These are phyloP conservation scores for Sinocyclocheilus grahami DNA, from an alignment of 2,113 vertebrate species.

Conservation along the genomic window DNA sequence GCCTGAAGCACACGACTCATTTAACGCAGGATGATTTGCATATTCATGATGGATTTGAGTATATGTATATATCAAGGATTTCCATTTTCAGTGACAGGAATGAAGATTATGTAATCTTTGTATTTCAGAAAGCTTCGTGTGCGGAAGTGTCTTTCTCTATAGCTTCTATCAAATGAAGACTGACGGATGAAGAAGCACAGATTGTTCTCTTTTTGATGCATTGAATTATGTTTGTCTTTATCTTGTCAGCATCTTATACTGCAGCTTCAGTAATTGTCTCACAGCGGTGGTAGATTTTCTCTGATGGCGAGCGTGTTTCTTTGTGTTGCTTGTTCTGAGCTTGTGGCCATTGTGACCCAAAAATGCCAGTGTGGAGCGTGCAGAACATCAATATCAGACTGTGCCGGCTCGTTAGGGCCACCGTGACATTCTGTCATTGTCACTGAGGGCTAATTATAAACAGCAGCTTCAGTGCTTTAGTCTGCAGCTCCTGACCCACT, in stretches of 20 bases:
- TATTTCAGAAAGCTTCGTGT: background rate
- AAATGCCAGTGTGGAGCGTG: constrained; percentile 49
- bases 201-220: background rate
- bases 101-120: background rate
- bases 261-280: background rate
- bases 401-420: constrained; percentile 44
- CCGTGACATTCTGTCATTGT: constrained; percentile 52
- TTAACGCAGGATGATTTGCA: constrained; percentile 5
- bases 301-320: background rate
- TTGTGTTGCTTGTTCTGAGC: background rate
- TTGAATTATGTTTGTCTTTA: background rate
- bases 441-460: constrained; percentile 59
- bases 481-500: constrained; percentile 32
- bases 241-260: background rate
- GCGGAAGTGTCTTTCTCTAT: background rate
- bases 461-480: constrained; percentile 39
- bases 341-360: constrained; percentile 53
- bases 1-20: constrained; percentile 7
- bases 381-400: constrained; percentile 52
- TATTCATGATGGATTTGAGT: constrained; percentile 14
- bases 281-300: background rate
- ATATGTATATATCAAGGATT: background rate
- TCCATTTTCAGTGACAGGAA: constrained; percentile 15
- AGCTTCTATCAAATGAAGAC: background rate
- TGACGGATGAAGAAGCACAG: background rate